These are phyloP conservation scores for Valencia hispanica DNA, from an alignment of 2,797 vertebrate genomes.

Conservation along the genomic window DNA sequence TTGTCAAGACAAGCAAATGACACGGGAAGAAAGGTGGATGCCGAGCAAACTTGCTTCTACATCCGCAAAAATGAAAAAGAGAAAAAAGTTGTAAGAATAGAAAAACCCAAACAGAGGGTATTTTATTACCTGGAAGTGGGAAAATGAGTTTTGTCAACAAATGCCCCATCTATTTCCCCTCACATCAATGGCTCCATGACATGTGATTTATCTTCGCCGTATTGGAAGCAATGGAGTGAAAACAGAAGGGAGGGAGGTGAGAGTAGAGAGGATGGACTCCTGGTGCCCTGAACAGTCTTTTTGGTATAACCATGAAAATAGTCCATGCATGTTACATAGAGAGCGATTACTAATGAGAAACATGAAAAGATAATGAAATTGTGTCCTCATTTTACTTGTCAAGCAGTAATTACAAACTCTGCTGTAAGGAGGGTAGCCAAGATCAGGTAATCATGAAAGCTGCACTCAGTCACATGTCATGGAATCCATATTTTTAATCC, in stretches of 20 bases:
- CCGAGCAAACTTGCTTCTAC: slow-evolving; percentile 51
- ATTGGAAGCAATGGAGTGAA: slow-evolving; percentile 65
- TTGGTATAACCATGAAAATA: slow-evolving; percentile 3
- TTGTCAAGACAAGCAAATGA: slow-evolving; percentile 71
- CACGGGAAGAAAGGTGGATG: slow-evolving; percentile 23
- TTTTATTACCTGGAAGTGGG: slow-evolving; percentile 75
- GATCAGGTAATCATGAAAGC: neutral
- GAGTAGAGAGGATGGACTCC: slow-evolving; percentile 27
- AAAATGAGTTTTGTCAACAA: slow-evolving; percentile 80
- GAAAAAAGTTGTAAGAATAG: neutral
- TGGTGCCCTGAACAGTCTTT: slow-evolving; percentile 29
- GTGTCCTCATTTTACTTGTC: neutral
- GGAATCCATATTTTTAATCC: neutral
- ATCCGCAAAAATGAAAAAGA: slow-evolving; percentile 14
- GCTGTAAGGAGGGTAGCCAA: neutral
- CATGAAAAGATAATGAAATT: neutral
- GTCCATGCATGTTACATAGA: neutral
- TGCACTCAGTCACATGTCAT: neutral
- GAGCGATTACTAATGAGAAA: slow-evolving; percentile 3
- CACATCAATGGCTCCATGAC: slow-evolving; percentile 69
- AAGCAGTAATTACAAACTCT: neutral
- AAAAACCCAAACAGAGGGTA: slow-evolving; percentile 48
- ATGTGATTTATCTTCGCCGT: slow-evolving; percentile 74
- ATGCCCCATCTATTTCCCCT: slow-evolving; percentile 72
- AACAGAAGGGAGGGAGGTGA: slow-evolving; percentile 32